Evolutionary conservation across 2,113 vertebrate genomes (phyloP).

Genomic region (Machaerirhynchus nigripectus): DNA sequence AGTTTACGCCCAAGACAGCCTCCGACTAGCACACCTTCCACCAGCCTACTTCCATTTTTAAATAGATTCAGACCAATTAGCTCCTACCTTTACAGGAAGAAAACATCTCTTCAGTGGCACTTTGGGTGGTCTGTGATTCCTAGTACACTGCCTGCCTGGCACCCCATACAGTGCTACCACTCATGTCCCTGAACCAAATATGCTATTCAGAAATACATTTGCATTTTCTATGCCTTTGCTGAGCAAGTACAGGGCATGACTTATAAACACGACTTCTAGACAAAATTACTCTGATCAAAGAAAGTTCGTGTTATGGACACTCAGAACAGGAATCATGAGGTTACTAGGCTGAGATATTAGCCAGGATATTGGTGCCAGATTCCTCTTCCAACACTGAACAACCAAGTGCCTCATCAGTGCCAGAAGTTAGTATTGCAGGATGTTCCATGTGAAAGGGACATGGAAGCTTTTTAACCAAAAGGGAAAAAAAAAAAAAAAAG

Average conservation of each 20-base stretch:
- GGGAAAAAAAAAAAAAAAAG: rapidly evolving
- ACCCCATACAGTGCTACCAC: neutral
- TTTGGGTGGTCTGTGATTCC: neutral
- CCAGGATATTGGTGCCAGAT: neutral
- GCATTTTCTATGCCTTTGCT: neutral
- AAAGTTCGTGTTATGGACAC: neutral
- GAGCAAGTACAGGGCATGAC: neutral
- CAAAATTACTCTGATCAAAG: neutral
- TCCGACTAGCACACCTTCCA: neutral
- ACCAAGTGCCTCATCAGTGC: neutral
- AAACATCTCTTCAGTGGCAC: neutral
- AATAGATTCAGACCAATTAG: neutral
- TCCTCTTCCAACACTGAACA: neutral
- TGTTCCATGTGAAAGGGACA: neutral
- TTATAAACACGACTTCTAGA: neutral
- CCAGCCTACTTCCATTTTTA: neutral
- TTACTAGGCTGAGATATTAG: neutral
- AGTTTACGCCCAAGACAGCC: neutral
- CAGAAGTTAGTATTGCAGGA: neutral
- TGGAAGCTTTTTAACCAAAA: neutral
- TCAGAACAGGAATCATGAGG: neutral
- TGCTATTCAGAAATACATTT: neutral
- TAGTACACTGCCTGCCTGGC: neutral
- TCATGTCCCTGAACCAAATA: neutral
- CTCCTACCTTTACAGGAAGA: neutral